Percentiles rank a stretch among this genome's conserved stretches.
phyloP scores from a whole-genome alignment of 2,113 vertebrate species.

The Corvus moneduloides region DNA sequence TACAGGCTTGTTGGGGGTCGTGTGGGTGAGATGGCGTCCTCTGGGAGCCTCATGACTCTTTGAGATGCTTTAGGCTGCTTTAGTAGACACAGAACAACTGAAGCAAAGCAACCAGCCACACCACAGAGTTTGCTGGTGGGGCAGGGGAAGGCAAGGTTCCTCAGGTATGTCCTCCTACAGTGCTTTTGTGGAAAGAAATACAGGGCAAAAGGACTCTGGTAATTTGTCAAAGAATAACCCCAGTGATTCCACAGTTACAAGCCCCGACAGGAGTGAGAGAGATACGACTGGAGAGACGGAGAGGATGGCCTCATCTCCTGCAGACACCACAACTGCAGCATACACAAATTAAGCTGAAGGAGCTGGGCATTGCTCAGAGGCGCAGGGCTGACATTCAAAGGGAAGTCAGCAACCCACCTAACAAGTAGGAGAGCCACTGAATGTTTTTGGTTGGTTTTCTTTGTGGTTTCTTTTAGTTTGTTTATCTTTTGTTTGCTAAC shows the following conservation, averaged over 20 bases:
- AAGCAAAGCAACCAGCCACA: background rate
- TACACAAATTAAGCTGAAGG: background rate
- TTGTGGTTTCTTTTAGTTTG: background rate
- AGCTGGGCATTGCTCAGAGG: background rate
- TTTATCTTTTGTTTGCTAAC: background rate
- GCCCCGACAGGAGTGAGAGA: rapidly evolving
- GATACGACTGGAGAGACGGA: background rate
- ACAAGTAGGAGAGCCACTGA: background rate
- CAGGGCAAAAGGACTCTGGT: background rate
- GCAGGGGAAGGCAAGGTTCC: background rate
- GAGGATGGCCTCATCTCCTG: background rate
- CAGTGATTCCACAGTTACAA: background rate
- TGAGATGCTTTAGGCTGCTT: background rate
- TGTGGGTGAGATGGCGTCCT: background rate
- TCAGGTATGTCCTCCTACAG: background rate
- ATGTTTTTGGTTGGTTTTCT: background rate
- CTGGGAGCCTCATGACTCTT: background rate
- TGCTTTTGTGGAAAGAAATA: background rate
- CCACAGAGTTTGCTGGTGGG: background rate
- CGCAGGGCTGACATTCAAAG: background rate
- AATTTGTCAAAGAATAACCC: background rate
- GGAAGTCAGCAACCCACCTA: background rate
- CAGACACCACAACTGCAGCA: background rate
- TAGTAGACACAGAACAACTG: background rate
- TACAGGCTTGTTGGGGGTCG: background rate